Evolutionary conservation across 2,888 invertebrate genomes (phyloP).

Genomic region (Scaptomyza cyrtandrae): DNA sequence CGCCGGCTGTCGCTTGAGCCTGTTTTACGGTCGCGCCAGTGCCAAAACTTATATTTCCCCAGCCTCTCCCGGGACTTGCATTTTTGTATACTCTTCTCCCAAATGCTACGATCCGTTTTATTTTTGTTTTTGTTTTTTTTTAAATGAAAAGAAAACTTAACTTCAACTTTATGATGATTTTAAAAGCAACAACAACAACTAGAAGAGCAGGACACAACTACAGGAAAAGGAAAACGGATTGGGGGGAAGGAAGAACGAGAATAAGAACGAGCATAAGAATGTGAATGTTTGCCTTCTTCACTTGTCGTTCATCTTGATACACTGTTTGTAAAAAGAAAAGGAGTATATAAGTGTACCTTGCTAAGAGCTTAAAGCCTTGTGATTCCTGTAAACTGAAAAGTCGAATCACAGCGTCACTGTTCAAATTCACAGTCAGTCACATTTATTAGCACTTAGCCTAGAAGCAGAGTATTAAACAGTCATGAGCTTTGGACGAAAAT

Average conservation of each 20-base stretch:
- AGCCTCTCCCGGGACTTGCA: constrained; percentile 43
- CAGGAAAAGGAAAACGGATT: constrained; percentile 21
- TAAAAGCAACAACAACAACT: constrained; percentile 63
- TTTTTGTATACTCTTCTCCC: constrained; percentile 38
- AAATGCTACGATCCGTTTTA: constrained; percentile 4
- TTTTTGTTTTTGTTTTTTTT: constrained; percentile 40
- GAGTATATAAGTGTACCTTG: background rate
- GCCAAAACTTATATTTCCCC: constrained; percentile 27
- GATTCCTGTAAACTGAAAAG: no score
- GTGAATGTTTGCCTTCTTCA: constrained; percentile 66
- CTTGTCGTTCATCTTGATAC: constrained; percentile 52
- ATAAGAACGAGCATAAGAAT: constrained; percentile 27
- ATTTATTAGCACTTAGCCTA: background rate
- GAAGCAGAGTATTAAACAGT: background rate
- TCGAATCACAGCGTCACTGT: background rate
- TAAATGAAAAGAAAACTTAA: constrained; percentile 80
- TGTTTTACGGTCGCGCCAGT: constrained; percentile 67
- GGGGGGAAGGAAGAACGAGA: background rate
- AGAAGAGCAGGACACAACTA: constrained; percentile 27
- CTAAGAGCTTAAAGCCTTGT: background rate
- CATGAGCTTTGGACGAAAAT: background rate
- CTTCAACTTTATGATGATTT: constrained; percentile 81
- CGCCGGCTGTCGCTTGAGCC: constrained; percentile 59
- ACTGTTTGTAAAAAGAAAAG: background rate
- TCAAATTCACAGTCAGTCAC: no score